Evolutionary conservation across 2,113 vertebrate genomes (phyloP).

Genomic region (Lathamus discolor): DNA sequence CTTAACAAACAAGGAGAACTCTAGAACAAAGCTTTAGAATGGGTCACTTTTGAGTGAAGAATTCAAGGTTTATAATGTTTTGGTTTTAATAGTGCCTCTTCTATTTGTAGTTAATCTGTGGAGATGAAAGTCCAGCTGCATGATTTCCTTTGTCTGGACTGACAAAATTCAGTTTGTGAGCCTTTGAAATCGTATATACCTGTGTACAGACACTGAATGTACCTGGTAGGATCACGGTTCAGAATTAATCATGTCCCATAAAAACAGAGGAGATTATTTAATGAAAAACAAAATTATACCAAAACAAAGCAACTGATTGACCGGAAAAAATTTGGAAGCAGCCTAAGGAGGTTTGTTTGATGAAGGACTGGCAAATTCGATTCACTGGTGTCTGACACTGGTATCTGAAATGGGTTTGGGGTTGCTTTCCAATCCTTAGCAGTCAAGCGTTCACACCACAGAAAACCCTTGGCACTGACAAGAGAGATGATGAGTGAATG

Average conservation of each 20-base stretch:
- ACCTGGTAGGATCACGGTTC: not conserved
- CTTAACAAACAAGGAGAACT: not conserved
- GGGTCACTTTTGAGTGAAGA: not conserved
- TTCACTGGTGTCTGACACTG: not conserved
- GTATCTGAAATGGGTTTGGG: not conserved
- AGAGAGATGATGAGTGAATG: not conserved
- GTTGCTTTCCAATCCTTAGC: not conserved
- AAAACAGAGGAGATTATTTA: not conserved
- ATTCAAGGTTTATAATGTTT: not conserved
- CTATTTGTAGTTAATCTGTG: not conserved
- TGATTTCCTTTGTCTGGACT: not conserved
- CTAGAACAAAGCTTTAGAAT: not conserved
- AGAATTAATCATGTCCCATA: fast-evolving
- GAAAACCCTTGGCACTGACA: not conserved
- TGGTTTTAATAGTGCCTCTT: not conserved
- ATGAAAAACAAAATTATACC: not conserved
- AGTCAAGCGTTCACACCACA: not conserved
- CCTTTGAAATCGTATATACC: not conserved
- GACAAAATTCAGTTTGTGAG: not conserved
- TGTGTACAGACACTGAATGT: not conserved
- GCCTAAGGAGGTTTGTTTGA: not conserved
- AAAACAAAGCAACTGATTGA: not conserved
- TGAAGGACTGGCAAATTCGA: not conserved
- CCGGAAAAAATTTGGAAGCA: not conserved
- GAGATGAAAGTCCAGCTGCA: not conserved